phyloP scores from a whole-genome alignment of 1,140 invertebrate genomes.

The Nephotettix cincticeps region DNA sequence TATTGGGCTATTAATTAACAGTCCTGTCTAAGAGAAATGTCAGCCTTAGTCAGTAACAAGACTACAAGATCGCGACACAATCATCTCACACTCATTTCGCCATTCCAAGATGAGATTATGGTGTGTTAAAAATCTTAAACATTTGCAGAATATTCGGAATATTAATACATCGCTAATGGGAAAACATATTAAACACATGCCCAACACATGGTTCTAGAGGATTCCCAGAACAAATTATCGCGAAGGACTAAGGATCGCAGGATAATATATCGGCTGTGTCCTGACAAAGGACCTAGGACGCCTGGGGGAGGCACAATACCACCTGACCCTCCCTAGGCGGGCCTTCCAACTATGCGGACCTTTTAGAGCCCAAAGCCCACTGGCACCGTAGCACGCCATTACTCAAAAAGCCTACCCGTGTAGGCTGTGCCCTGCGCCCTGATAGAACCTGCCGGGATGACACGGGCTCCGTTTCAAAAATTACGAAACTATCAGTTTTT shows the following conservation, averaged over 20 bases:
- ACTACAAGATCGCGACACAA: too few relatives aligned
- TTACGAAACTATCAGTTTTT: neutral
- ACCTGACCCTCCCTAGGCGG: neutral
- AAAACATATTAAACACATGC: too few relatives aligned
- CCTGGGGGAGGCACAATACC: neutral
- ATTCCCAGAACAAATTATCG: neutral
- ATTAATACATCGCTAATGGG: too few relatives aligned
- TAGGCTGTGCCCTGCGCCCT: neutral
- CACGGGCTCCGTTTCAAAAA: too few relatives aligned
- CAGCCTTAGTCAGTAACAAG: too few relatives aligned
- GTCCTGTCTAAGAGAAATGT: too few relatives aligned
- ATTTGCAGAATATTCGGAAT: too few relatives aligned
- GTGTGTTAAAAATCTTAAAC: too few relatives aligned
- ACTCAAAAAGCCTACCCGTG: constrained; percentile 7
- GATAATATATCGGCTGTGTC: neutral
- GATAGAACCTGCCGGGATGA: neutral
- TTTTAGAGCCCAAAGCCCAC: constrained; percentile 5
- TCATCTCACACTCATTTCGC: too few relatives aligned
- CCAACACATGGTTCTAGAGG: neutral
- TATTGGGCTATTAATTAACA: too few relatives aligned
- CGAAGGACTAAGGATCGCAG: neutral
- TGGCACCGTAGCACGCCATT: neutral
- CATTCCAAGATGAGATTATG: too few relatives aligned
- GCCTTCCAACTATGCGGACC: neutral
- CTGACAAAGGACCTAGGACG: neutral